Base-by-base conservation (phyloP, 2,113 vertebrate genomes). In the Delphinapterus leucas region DNA sequence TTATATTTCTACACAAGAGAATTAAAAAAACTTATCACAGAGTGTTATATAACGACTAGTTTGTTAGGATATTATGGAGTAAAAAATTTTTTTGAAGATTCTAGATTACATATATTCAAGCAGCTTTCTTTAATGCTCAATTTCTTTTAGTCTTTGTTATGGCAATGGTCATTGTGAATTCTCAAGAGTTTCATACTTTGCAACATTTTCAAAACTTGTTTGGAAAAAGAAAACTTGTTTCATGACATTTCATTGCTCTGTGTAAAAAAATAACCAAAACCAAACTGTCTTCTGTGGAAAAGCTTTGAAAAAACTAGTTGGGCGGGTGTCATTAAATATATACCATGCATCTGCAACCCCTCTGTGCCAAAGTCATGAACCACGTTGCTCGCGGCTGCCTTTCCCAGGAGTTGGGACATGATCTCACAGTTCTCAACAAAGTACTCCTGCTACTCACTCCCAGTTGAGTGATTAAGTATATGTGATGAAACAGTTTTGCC, bases 1-100 rank as follows among this genome's bases (percentile, higher is more conserved):
- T 91, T 82, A 12, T 73, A 81, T 95, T 87, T 80, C 20, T 95
- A 73, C 18, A 71, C 82, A 84, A 94, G 28, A 82, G 21, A 93
- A 81, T 85, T 58, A 1, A 3, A 58, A 63, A 93, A 81, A 6
- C 8, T 86, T 60, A 85, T 83, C 67, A 47, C 15, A 85, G 28
- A 25, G 63, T 79, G 18, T 26, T 77, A 38, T 17, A 17, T 63
- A 47, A 61, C 79, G 12, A 38, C 11, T 55, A 81, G 7, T 6
- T 53, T 90, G 36, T 76, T 77, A 80, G 12, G 17, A 58, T 90
- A 23, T 6, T 82, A 68, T 8, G 8, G 33, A 93, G 36, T 76
- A 5, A 65, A 93, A 68, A 60, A 76, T 14, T 1, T 38, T 25
- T 6, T 55, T 38, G 26, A 89, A 28, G 55, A 83, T 67, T 90